Evolutionary conservation across 1,140 invertebrate species (phyloP).

Genomic region (Rhopalosiphum padi): DNA sequence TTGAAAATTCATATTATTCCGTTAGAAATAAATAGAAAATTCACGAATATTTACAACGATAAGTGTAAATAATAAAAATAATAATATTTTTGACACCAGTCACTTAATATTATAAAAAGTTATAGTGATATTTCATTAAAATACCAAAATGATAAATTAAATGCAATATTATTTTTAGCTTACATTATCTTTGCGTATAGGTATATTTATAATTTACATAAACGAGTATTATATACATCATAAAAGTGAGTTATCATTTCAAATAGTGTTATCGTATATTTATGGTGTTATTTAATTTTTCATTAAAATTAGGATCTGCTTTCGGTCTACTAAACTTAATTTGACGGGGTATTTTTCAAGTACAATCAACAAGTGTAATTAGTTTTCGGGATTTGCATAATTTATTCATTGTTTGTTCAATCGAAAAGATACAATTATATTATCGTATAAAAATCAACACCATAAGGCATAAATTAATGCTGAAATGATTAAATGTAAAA

Average conservation of each 20-base stretch:
- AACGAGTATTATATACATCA: not conserved
- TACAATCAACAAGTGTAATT: conserved; percentile 30
- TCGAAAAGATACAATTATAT: not conserved
- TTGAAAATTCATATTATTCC: not conserved
- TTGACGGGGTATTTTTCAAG: not conserved
- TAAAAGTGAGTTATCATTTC: not conserved
- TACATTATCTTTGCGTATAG: not conserved
- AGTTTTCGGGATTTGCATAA: conserved; percentile 37
- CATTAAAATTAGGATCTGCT: not conserved
- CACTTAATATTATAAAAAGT: not conserved
- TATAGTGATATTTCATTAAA: not conserved
- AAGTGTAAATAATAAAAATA: not conserved
- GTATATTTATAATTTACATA: not conserved
- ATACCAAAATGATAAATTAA: not conserved
- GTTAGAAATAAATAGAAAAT: not conserved
- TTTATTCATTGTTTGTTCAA: conserved; percentile 39
- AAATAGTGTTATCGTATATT: not conserved
- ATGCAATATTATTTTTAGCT: not conserved
- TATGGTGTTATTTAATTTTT: not conserved
- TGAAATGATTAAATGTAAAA: not conserved
- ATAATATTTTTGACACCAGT: not conserved
- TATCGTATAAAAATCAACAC: not conserved
- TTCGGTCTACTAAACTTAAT: not conserved
- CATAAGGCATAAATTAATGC: not conserved
- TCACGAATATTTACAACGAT: not conserved